phyloP scores from a whole-genome alignment of 2,797 vertebrate genomes.

The Argentina silus region DNA sequence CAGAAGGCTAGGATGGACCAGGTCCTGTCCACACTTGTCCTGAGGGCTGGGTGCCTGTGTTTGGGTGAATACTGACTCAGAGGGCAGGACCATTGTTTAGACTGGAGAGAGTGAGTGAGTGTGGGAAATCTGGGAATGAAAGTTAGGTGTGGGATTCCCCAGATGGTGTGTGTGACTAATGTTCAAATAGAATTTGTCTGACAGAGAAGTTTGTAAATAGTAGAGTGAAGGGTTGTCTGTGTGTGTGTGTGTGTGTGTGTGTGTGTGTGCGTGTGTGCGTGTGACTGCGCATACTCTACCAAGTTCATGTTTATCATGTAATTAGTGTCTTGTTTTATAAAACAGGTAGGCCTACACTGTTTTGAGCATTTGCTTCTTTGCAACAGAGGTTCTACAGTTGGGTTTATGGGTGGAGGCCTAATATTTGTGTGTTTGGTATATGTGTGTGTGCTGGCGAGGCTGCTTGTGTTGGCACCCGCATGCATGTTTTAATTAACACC shows the following conservation, averaged over 20 bases:
- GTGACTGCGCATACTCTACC: neutral
- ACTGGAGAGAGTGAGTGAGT: constrained; percentile 44
- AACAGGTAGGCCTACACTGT: too few species aligned
- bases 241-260: constrained; percentile 11
- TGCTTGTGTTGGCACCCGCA: too few species aligned
- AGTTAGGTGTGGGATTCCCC: constrained; percentile 53
- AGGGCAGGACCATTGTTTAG: constrained; percentile 64
- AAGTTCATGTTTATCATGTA: neutral
- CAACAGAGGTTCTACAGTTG: too few species aligned
- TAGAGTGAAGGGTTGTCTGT: constrained; percentile 17
- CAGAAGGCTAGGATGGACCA: too few species aligned
- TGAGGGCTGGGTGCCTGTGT: constrained; percentile 31
- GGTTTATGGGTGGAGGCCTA: too few species aligned
- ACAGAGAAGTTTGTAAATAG: constrained; percentile 22
- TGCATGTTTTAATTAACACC: too few species aligned
- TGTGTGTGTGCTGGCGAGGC: too few species aligned
- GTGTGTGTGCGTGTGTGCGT: constrained; percentile 11
- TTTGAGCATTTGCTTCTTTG: too few species aligned
- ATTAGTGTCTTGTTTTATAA: too few species aligned
- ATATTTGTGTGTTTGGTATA: too few species aligned
- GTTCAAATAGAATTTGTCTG: neutral
- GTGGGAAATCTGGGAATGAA: constrained; percentile 34
- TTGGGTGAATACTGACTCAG: constrained; percentile 56
- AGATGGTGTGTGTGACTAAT: constrained; percentile 24
- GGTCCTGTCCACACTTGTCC: constrained; percentile 51